Evolutionary conservation across 2,797 vertebrate genomes (phyloP).

Genomic region (Chelidonichthys spinosus): DNA sequence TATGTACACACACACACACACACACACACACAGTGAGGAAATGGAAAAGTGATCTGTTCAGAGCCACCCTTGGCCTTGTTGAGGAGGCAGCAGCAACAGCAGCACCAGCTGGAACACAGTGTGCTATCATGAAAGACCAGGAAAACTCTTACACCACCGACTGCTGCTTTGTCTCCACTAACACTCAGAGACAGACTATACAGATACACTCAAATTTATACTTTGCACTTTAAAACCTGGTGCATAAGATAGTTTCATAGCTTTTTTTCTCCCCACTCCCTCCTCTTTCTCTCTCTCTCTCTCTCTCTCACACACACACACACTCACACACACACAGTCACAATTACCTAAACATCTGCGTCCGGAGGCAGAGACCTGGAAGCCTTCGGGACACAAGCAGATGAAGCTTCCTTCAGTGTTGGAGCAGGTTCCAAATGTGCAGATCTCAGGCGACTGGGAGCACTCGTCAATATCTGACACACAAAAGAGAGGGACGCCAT

Average conservation of each 20-base stretch:
- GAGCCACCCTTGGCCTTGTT: conserved; percentile 75
- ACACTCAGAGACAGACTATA: conserved; percentile 55
- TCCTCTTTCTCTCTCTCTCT: background rate
- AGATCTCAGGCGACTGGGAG: conserved; percentile 90
- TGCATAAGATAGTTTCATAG: conserved; percentile 31
- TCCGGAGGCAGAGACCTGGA: conserved; percentile 91
- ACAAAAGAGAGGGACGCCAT: conserved; percentile 59
- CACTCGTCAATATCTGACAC: conserved; percentile 95
- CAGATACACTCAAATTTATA: conserved; percentile 47
- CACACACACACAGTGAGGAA: conserved; percentile 68
- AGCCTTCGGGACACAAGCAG: conserved; percentile 93
- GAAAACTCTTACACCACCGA: conserved; percentile 43
- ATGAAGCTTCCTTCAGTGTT: conserved; percentile 95
- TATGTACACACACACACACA: conserved; percentile 37
- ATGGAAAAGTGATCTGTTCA: conserved; percentile 81
- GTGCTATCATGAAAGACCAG: conserved; percentile 64
- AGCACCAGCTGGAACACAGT: conserved; percentile 74
- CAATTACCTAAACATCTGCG: conserved; percentile 93
- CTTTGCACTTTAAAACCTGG: conserved; percentile 40
- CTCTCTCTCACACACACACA: conserved; percentile 13
- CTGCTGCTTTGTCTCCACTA: conserved; percentile 58
- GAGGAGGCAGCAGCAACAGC: conserved; percentile 63
- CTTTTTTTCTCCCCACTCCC: background rate
- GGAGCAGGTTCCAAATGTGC: conserved; percentile 91
- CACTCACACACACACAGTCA: conserved; percentile 7